Base-by-base conservation (phyloP, 2,797 vertebrate genomes). In the Sebastiscus albofasciatus region DNA sequence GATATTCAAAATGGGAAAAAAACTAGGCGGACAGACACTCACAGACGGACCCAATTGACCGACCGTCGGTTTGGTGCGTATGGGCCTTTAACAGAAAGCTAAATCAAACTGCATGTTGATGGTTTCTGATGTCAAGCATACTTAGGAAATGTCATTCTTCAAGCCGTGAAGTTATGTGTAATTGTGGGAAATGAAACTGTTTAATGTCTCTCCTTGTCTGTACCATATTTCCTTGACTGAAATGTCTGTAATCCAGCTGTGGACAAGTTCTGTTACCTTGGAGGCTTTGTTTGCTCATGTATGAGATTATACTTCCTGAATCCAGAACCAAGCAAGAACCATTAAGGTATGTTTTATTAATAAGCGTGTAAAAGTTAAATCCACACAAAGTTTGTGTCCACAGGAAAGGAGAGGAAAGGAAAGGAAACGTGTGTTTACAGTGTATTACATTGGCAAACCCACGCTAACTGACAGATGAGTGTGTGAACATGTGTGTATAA, bases 241-340 rank as follows among this genome's bases (percentile, higher is more conserved):
- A 61, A 62, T 33, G 36, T 36, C 22, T 39, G 36, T 64, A 64
- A 59, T 70, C 22, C 52, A 34, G 10, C 34, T 26, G 8, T 67
- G 34, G 69, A 66, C 39, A 6, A 2, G 13, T 67, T 77, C 29
- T 11, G n/a, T 75, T 68, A 71, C 8, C 64, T 72, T 12, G 8
- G 67, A 67, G 58, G 49, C 52, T 52, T 67, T 60, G 58, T 59
- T 72, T 72, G 20, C 68, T 76, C 52, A 55, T 12, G 29, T 58
- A 62, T 79, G 46, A 80, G 67, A 75, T 66, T 66, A 65, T 10
- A 76, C 69, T 83, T 81, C 20, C 67, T 62, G 31, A 78, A 77
- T 78, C 39, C 24, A 11, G 65, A 64, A 33, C 8, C 33, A 65
- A 59, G 64, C 13, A 24, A 49, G 46, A 70, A 16, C 34, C 27